Evolutionary conservation across 2,113 vertebrate genomes (phyloP), one percentile per base, ranked within the genome.

Genomic region (Aplodontia rufa): DNA sequence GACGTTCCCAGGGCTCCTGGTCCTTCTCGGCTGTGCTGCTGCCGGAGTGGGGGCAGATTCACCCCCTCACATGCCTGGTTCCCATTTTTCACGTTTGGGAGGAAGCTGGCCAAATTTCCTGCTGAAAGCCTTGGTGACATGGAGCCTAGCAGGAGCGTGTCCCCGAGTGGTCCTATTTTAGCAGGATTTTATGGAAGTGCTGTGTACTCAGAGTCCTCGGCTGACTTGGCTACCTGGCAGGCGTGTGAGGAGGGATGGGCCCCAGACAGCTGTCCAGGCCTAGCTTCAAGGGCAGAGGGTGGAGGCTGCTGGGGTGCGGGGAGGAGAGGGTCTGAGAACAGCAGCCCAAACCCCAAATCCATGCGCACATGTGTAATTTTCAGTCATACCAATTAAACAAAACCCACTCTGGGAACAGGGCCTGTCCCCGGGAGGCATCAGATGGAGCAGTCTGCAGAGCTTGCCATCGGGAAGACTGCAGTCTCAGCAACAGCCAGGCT

Each of bases 31-130:
- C n/a, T n/a, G n/a, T n/a, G 40, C 14, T 30, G 40, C 17, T 22
- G 45, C 28, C 32, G 60, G 58, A 74, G 35, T 2, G 53, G 24
- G 58, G 45, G 12, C 47, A 35, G 22, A 40, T 89, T 75, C 87
- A 37, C 47, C 42, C 64, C 87, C 76, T 87, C 6, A 0, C 72
- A n/a, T 42, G 76, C 75, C 69, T 58, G 37, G n/a, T 58, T 90
- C 92, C 92, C 85, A 69, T 75, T 92, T 93, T 87, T 90, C 92
- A 60, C 45, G 49, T 81, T 30, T 69, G 71, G 90, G 90, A 93
- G 92, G 84, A 95, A 74, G 81, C 92, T 92, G 95, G 94, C 75
- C 90, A n/a, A 8, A 35, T 68, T 42, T 30, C 62, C 78, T 53
- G 12, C 96, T 87, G 95, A 83, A 94, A 45, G 83, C 91, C 47